Evolutionary conservation across 1,140 invertebrate genomes (phyloP), one percentile per base, ranked within the genome.

Genomic region (Idris sp.): DNA sequence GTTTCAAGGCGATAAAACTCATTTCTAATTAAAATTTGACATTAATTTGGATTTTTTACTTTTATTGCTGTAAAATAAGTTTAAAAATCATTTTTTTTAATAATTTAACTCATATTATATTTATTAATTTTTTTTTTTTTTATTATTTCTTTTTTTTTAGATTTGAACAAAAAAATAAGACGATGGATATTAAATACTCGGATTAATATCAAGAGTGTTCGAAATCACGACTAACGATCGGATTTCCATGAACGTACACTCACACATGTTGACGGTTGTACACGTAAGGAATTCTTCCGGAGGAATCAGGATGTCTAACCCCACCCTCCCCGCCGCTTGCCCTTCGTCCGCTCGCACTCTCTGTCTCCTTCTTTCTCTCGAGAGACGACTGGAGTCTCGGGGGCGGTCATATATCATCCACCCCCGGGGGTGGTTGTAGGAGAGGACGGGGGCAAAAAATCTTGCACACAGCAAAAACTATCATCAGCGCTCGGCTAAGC

Each of bases 381-480:
- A 79, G 79, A 83, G 84, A 84, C 81, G 82, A 80, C 84, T 79
- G 85, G 83, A 85, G 84, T 86, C 84, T 86, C 84, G 82, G 84
- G 85, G 84, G 85, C 83, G 82, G 83, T 83, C 84, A 86, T 87
- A 87, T 87, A 87, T 87, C 85, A 87, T 87, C 81, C 84, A 84
- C 84, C 85, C 84, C 79, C 74, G 72, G 73, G 61, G 78, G 80
- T 75, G 78, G 62, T 38, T 78, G 76, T 76, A 76, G 56, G 78
- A 75, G 77, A 76, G 79, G 80, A 76, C 77, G 74, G 77, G n/a
- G 75, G 78, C 81, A 87, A 87, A 87, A 87, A 87, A 85, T 87
- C 85, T 87, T 82, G 77, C 79, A 76, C 64, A n/a, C 65, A 74
- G 83, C 83, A 86, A 86, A 86, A 86, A 87, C 83, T 86, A 86